Conservation (phyloP, 2,888 invertebrate species). For the Pollenia labialis region DNA sequence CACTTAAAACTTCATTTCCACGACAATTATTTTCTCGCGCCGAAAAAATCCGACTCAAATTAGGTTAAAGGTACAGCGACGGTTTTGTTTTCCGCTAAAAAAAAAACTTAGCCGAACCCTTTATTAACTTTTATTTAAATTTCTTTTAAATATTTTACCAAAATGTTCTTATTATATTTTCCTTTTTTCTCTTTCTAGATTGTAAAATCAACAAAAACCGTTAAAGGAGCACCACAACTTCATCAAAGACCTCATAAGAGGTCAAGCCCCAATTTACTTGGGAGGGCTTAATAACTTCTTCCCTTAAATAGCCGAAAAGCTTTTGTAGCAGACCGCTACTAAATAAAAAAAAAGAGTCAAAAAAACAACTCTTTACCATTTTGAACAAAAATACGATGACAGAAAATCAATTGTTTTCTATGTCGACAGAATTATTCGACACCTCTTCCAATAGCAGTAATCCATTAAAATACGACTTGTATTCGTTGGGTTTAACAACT, state of each 20-base stretch:
- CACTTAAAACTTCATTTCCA: too few species aligned
- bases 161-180: background rate
- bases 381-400: constrained; percentile 79
- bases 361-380: constrained; percentile 42
- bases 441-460: constrained; percentile 83
- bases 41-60: too few species aligned
- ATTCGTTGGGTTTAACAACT: constrained; percentile 76
- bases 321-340: background rate
- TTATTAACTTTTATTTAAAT: too few species aligned
- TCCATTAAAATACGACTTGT: constrained; percentile 82
- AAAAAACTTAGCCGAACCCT: too few species aligned
- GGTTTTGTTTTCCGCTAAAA: too few species aligned
- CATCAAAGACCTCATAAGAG: constrained; percentile 59
- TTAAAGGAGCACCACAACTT: background rate
- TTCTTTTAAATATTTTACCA: too few species aligned
- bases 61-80: too few species aligned
- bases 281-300: constrained; percentile 46
- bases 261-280: constrained; percentile 52
- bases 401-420: constrained; percentile 83
- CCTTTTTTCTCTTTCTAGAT: constrained; percentile 18
- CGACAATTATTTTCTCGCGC: too few species aligned
- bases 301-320: constrained; percentile 49
- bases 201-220: background rate
- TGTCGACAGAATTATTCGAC: constrained; percentile 84
- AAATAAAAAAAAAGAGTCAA: constrained; percentile 32